Base-by-base conservation (phyloP, 2,113 vertebrate species). In the Lophura nycthemera region DNA sequence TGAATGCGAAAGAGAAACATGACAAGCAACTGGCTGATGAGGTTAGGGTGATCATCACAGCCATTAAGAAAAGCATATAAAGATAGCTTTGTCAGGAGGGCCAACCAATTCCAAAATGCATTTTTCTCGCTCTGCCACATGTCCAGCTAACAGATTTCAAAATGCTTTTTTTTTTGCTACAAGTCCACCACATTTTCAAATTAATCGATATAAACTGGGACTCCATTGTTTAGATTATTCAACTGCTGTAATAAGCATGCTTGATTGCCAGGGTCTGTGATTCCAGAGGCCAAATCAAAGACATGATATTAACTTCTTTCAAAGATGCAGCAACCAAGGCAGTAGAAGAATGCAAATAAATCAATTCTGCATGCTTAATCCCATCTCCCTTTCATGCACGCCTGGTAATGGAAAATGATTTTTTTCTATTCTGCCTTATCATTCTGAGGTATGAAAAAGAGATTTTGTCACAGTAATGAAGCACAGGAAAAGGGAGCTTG, bases 331-430 rank as follows among this genome's bases (percentile, higher is more conserved):
- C 66, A 96, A 96, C 78, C 89, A 83, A 95, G 79, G 95, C 95
- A 97, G 97, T 47, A 95, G 92, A 95, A 97, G 94, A 97, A 97
- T 97, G 94, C 79, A 97, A 97, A 97, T 97, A 97, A 97, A 98
- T 97, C 96, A 96, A 97, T 97, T 97, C 88, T 97, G 86, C 94
- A 97, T 97, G 96, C 93, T 97, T 96, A 92, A 95, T 60, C 65
- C 95, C 95, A 95, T 95, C 93, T 97, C 88, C 27, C 60, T 97
- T 95, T 96, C 94, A 92, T 94, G 89, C 52, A 36, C 4, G 61
- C 81, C 81, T 93, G 43, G 66, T 79, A 84, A 97, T 93, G 60
- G 91, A 95, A 96, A 95, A 90, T 36, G 3, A 77, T 91, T 64
- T 82, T 94, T 84, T 86, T 63, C 79, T 75, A 95, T 48, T 52